A percentile compares a stretch with the other conserved stretches of the same genome.
Conservation (phyloP, 1,140 invertebrate species). For the Hyles vespertilio region DNA sequence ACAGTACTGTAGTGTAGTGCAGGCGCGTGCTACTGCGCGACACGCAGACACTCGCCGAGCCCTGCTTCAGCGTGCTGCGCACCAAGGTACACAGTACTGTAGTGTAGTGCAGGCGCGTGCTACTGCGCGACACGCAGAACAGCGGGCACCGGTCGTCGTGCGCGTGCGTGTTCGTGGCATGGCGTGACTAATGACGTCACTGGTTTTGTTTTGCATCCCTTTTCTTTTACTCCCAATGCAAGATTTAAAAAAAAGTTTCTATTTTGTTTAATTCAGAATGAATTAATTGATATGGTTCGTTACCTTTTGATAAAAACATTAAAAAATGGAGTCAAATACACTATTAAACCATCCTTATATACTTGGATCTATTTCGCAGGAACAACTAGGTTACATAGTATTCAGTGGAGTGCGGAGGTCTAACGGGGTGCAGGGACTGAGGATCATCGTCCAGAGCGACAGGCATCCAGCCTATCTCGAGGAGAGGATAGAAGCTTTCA, state of each 20-base stretch:
- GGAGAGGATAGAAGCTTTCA: conserved; percentile 90
- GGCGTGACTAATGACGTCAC: conserved; percentile 27
- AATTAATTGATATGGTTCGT: no score
- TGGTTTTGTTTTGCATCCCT: no score
- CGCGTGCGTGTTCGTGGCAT: conserved; percentile 89
- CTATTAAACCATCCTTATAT: not conserved
- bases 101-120: no score
- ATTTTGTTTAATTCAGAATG: not conserved
- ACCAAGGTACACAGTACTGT: conserved; percentile 29
- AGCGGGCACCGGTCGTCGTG: conserved; percentile 46
- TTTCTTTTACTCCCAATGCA: not conserved
- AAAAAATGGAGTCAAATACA: no score
- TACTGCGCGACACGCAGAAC: conserved; percentile 80
- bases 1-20: no score
- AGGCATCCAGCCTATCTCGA: conserved; percentile 90
- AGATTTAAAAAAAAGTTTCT: not conserved
- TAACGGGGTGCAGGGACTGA: conserved; percentile 90
- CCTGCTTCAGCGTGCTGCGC: conserved; percentile 92
- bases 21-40: no score
- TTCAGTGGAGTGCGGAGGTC: conserved; percentile 88
- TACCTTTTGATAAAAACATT: no score
- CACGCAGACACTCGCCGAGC: conserved; percentile 93
- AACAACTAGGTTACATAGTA: conserved; percentile 96
- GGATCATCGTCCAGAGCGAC: conserved; percentile 94
- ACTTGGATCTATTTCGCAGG: conserved; percentile 65